These are phyloP conservation scores for Cephus nigrinus DNA, from an alignment of 2,888 invertebrate genomes.

Conservation along the genomic window DNA sequence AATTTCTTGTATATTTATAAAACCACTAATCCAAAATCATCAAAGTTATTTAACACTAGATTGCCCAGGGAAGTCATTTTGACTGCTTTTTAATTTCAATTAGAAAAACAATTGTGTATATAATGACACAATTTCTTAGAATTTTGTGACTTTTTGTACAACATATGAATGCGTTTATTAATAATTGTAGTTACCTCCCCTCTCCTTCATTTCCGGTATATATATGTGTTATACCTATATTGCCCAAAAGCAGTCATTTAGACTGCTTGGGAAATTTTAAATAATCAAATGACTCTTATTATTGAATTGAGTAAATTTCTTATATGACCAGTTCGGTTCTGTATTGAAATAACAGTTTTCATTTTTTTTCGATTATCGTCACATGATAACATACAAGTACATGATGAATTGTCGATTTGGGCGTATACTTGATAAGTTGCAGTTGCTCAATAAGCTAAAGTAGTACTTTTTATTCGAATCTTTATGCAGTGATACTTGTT, in stretches of 20 bases:
- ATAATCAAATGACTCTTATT: background rate
- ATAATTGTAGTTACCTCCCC: background rate
- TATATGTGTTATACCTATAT: background rate
- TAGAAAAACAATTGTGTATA: background rate
- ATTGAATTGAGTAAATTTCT: conserved; percentile 1
- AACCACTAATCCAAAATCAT: no score
- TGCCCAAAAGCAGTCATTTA: background rate
- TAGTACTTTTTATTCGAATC: no score
- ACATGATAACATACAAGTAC: background rate
- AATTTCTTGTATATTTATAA: no score
- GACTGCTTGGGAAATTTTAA: conserved; percentile 1
- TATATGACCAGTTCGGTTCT: background rate
- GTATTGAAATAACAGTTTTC: conserved; percentile 7
- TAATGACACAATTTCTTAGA: conserved; percentile 1
- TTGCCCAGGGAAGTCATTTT: background rate
- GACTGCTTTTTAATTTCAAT: conserved; percentile 1
- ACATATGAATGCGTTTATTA: conserved; percentile 1
- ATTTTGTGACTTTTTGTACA: background rate
- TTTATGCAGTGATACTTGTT: no score
- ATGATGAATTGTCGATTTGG: conserved; percentile 21
- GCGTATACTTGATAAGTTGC: conserved; percentile 20
- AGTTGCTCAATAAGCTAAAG: conserved; percentile 12
- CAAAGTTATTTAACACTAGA: background rate
- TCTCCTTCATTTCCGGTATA: background rate
- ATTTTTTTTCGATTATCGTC: no score